Conservation (phyloP, 2,113 vertebrate genomes). For the Bubo blakistoni region DNA sequence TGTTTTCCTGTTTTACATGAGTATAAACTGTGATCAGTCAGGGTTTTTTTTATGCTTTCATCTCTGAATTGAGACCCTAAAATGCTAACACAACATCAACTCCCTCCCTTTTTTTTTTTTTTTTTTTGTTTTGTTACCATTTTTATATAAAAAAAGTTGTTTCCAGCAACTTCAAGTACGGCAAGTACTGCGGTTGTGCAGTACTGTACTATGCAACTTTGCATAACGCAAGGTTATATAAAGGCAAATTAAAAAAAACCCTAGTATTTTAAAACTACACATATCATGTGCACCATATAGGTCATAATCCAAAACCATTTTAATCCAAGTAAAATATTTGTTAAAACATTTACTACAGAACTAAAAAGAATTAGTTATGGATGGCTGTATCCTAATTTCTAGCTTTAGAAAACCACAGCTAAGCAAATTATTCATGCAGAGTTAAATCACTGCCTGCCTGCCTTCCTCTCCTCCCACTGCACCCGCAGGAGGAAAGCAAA, state of each 20-base stretch:
- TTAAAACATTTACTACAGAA: constrained; percentile 47
- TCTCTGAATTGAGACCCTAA: background rate
- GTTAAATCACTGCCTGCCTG: constrained; percentile 32
- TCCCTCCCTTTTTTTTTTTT: background rate
- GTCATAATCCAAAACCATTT: constrained; percentile 39
- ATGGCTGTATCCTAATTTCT: constrained; percentile 51
- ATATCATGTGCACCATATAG: constrained; percentile 59
- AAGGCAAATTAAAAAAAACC: constrained; percentile 70
- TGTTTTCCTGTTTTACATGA: background rate
- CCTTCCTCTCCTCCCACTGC: constrained; percentile 2
- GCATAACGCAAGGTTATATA: constrained; percentile 49
- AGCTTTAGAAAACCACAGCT: constrained; percentile 44
- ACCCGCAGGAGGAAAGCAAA: constrained; percentile 17
- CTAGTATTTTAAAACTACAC: constrained; percentile 59
- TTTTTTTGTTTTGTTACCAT: background rate
- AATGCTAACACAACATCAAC: background rate
- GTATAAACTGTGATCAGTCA: background rate
- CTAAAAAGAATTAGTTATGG: constrained; percentile 39
- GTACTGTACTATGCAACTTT: constrained; percentile 20
- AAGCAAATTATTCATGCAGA: constrained; percentile 23
- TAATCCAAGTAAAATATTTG: constrained; percentile 40
- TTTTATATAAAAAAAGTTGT: constrained; percentile 66
- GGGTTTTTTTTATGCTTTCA: background rate
- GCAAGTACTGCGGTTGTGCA: constrained; percentile 50
- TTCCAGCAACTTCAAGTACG: constrained; percentile 68